phyloP scores from a whole-genome alignment of 2,113 vertebrate species.

The Pyrgilauda ruficollis region DNA sequence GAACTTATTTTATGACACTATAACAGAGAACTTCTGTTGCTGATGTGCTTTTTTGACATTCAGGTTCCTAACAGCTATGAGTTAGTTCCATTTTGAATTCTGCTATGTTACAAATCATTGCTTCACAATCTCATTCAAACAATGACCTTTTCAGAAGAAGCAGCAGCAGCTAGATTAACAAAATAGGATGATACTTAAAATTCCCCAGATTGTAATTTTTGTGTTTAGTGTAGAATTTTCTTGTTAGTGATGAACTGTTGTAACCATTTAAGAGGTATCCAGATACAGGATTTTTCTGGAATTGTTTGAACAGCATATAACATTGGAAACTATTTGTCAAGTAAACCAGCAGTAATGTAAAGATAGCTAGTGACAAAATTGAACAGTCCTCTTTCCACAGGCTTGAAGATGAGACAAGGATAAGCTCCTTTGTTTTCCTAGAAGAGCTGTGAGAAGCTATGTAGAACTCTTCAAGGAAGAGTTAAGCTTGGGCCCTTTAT shows the following conservation, averaged over 20 bases:
- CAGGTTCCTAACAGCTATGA: neutral
- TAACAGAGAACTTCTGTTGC: neutral
- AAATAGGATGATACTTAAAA: neutral
- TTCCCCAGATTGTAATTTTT: neutral
- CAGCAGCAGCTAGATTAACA: neutral
- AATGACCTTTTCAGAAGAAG: neutral
- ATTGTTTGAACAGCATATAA: neutral
- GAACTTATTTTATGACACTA: neutral
- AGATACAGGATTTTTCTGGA: neutral
- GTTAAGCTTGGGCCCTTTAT: neutral
- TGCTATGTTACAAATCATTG: neutral
- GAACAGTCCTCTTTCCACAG: neutral
- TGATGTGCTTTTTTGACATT: neutral
- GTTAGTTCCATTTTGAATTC: neutral
- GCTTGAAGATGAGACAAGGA: neutral
- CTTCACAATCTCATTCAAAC: neutral
- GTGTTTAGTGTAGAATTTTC: neutral
- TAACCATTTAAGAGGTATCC: neutral
- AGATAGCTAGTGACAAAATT: neutral
- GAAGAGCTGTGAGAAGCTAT: neutral
- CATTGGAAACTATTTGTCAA: neutral
- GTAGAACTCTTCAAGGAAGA: neutral
- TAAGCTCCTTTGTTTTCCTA: neutral
- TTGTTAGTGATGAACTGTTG: neutral
- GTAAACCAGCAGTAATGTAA: neutral